phyloP scores from a whole-genome alignment of 2,797 vertebrate species.

The Cygnus olor region DNA sequence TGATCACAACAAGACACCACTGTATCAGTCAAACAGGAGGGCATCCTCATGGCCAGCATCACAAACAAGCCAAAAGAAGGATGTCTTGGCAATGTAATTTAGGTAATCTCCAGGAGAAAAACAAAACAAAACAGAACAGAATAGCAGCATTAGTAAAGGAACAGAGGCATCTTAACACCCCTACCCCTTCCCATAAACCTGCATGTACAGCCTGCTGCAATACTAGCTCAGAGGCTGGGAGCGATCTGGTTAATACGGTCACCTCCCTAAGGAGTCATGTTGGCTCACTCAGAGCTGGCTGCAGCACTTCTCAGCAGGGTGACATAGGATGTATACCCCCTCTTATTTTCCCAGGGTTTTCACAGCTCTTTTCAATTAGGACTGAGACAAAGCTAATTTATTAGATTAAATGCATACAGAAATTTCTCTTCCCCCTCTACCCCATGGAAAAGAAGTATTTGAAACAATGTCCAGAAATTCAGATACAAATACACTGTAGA shows the following conservation, averaged over 20 bases:
- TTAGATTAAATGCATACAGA: not conserved
- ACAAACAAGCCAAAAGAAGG: not conserved
- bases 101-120: not conserved
- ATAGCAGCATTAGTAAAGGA: not conserved
- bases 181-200: not conserved
- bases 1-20: not conserved
- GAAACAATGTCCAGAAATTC: not conserved
- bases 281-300: not conserved
- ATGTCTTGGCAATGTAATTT: not conserved
- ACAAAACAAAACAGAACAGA: not conserved
- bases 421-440: fast-evolving
- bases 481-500: not conserved
- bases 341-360: not conserved
- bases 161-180: not conserved
- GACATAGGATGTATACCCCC: not conserved
- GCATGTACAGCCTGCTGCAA: not conserved
- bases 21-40: not conserved
- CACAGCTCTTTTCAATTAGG: not conserved
- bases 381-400: not conserved
- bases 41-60: not conserved
- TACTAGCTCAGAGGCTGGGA: not conserved
- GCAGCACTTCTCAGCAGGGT: not conserved
- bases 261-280: not conserved
- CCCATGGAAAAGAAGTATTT: not conserved
- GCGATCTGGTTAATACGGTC: not conserved